These are phyloP conservation scores for Pyrrhosoma nymphula DNA, from an alignment of 2,888 invertebrate genomes.

Conservation along the genomic window DNA sequence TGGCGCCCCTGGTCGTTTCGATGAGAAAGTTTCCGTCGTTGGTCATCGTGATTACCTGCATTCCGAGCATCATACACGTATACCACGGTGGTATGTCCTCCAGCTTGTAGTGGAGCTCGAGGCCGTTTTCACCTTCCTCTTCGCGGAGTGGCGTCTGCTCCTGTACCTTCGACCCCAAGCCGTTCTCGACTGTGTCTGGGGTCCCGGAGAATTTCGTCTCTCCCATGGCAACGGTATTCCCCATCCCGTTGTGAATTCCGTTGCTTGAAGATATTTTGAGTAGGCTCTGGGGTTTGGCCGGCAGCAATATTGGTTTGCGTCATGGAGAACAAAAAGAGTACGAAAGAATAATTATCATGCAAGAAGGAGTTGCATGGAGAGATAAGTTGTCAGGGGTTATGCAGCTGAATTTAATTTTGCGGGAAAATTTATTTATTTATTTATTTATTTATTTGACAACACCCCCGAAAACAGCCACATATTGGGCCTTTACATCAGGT, in stretches of 20 bases:
- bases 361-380: no score
- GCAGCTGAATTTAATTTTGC: not conserved
- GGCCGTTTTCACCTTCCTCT: not conserved
- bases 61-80: conserved; percentile 88
- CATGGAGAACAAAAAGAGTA: not conserved
- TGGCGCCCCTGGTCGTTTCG: no score
- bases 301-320: no score
- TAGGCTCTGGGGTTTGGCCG: not conserved
- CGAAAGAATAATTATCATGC: no score
- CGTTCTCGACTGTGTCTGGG: not conserved
- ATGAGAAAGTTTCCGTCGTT: no score
- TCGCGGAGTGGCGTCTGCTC: not conserved
- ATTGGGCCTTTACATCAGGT: no score
- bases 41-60: conserved; percentile 81
- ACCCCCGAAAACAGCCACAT: no score
- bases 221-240: conserved; percentile 35
- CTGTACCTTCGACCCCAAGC: not conserved
- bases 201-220: conserved; percentile 35
- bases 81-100: conserved; percentile 93
- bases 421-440: no score
- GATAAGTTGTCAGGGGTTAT: no score
- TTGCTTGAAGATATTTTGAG: not conserved
- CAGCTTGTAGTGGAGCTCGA: conserved; percentile 82
- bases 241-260: conserved; percentile 43
- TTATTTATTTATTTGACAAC: no score